These are phyloP conservation scores for Clarias gariepinus DNA, from an alignment of 2,113 vertebrate species.

Conservation along the genomic window DNA sequence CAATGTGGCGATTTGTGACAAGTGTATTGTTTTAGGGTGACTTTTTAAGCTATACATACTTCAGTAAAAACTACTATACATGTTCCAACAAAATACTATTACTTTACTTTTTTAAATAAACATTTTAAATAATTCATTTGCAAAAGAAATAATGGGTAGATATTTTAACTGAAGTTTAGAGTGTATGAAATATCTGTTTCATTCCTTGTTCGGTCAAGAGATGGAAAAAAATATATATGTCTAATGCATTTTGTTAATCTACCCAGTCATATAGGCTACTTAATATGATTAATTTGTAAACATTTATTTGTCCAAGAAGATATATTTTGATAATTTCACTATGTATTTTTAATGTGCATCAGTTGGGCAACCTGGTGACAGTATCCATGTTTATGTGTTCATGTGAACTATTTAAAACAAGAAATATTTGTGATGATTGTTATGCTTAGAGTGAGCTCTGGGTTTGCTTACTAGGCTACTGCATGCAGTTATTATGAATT, in stretches of 20 bases:
- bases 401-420: slow-evolving; percentile 50
- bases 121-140: not conserved
- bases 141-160: slow-evolving; percentile 14
- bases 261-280: slow-evolving; percentile 42
- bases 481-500: slow-evolving; percentile 66
- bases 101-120: not conserved
- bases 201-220: slow-evolving; percentile 7
- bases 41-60: slow-evolving; percentile 45
- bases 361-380: slow-evolving; percentile 44
- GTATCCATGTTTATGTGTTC: slow-evolving; percentile 50
- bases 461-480: slow-evolving; percentile 51
- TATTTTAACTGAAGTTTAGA: slow-evolving; percentile 13
- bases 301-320: slow-evolving; percentile 53
- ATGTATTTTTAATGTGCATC: slow-evolving; percentile 60
- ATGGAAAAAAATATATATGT: slow-evolving; percentile 5
- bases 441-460: slow-evolving; percentile 52
- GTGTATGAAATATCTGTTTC: slow-evolving; percentile 24
- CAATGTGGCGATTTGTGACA: slow-evolving; percentile 35
- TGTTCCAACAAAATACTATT: slow-evolving; percentile 33
- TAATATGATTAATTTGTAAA: slow-evolving; percentile 51
- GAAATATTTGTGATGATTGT: slow-evolving; percentile 52
- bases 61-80: slow-evolving; percentile 36
- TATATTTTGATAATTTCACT: slow-evolving; percentile 73
- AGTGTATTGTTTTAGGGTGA: slow-evolving; percentile 44
- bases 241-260: slow-evolving; percentile 30